phyloP scores from a whole-genome alignment of 2,888 invertebrate genomes.

The Chalcis sispes region DNA sequence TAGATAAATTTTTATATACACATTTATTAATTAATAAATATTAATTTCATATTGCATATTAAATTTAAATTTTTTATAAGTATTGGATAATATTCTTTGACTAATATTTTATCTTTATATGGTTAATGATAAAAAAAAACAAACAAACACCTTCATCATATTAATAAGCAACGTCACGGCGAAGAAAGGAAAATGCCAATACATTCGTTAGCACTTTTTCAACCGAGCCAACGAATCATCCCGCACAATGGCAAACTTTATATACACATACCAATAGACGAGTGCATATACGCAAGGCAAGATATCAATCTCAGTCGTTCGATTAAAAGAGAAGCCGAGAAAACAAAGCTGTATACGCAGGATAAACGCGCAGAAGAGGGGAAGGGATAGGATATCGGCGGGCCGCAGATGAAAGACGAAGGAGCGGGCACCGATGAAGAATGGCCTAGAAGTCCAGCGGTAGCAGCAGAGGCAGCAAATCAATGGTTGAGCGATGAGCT shows the following conservation, averaged over 20 bases:
- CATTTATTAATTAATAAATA: no score
- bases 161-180: no score
- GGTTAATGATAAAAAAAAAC: no score
- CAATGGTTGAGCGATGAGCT: constrained; percentile 34
- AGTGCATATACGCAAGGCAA: background rate
- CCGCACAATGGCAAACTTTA: constrained; percentile 1
- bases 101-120: no score
- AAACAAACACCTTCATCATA: no score
- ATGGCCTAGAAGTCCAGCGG: no score
- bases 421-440: constrained; percentile 24
- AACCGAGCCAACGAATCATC: background rate
- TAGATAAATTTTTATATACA: no score
- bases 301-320: constrained; percentile 40
- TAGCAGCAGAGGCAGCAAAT: constrained; percentile 12
- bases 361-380: background rate
- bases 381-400: background rate
- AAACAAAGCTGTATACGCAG: constrained; percentile 24
- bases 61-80: no score
- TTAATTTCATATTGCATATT: no score
- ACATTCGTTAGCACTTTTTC: background rate
- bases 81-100: no score
- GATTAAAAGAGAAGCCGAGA: constrained; percentile 39
- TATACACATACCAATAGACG: no score
- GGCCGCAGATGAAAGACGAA: constrained; percentile 5
- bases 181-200: background rate